These are phyloP conservation scores for Grantiella picta DNA, from an alignment of 2,113 vertebrate species.

Conservation along the genomic window DNA sequence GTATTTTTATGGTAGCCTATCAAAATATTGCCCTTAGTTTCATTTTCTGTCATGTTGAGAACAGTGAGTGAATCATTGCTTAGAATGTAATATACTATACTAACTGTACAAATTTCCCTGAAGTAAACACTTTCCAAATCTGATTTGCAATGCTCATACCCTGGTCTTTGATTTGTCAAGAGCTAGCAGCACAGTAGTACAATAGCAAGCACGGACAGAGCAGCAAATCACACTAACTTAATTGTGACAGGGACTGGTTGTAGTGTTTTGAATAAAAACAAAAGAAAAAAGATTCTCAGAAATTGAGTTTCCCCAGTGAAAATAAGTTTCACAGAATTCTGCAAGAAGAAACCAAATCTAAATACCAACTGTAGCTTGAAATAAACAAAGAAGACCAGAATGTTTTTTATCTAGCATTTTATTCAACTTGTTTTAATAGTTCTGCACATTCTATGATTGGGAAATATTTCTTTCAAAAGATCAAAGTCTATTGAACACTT, in stretches of 20 bases:
- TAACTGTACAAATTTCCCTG: background rate
- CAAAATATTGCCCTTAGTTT: background rate
- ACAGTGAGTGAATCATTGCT: background rate
- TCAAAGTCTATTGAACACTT: background rate
- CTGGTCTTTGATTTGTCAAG: background rate
- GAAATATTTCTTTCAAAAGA: background rate
- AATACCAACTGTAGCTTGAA: background rate
- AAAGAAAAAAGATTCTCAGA: background rate
- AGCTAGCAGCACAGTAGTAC: background rate
- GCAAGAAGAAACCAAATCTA: background rate
- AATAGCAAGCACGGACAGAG: background rate
- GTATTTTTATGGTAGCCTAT: background rate
- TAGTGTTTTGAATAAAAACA: background rate
- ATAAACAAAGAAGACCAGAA: background rate
- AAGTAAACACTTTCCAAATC: background rate
- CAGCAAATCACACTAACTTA: background rate
- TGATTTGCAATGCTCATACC: background rate
- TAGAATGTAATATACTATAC: background rate
- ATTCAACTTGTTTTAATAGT: rapidly evolving
- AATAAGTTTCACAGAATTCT: background rate
- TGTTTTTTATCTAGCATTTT: background rate
- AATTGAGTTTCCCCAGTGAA: background rate
- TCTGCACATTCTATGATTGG: background rate
- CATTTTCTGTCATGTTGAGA: background rate
- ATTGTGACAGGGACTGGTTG: background rate